Evolutionary conservation across 2,888 invertebrate species (phyloP).

Genomic region (Pachymerium ferrugineum): DNA sequence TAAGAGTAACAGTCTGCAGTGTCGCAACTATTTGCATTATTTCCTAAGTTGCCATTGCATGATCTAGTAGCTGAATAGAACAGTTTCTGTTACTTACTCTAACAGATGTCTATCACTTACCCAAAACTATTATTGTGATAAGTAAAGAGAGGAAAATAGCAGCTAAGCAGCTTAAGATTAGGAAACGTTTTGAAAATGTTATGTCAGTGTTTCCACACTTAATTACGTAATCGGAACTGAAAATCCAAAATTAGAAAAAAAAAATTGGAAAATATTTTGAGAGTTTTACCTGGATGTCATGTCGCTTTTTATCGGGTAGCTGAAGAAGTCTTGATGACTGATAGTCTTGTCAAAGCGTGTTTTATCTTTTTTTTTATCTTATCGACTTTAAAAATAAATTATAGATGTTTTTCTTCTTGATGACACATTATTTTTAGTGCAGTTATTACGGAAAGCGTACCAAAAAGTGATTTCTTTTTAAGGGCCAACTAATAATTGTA

Average conservation of each 20-base stretch:
- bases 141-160: background rate
- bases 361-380: too few species aligned
- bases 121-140: background rate
- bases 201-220: background rate
- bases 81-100: background rate
- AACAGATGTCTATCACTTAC: background rate
- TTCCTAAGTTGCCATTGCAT: background rate
- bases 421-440: too few species aligned
- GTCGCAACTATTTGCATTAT: background rate
- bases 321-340: too few species aligned
- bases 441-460: too few species aligned
- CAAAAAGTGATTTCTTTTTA: too few species aligned
- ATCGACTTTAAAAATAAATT: too few species aligned
- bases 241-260: background rate
- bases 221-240: background rate
- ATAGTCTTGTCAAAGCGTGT: too few species aligned
- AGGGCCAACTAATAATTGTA: too few species aligned
- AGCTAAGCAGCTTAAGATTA: background rate
- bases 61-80: background rate
- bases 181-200: background rate
- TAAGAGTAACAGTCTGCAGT: background rate
- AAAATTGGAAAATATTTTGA: background rate
- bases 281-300: too few species aligned
- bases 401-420: too few species aligned
- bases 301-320: too few species aligned